Evolutionary conservation across 2,113 vertebrate genomes (phyloP), one percentile per base, ranked within the genome.

Genomic region (Pangasianodon gigas): DNA sequence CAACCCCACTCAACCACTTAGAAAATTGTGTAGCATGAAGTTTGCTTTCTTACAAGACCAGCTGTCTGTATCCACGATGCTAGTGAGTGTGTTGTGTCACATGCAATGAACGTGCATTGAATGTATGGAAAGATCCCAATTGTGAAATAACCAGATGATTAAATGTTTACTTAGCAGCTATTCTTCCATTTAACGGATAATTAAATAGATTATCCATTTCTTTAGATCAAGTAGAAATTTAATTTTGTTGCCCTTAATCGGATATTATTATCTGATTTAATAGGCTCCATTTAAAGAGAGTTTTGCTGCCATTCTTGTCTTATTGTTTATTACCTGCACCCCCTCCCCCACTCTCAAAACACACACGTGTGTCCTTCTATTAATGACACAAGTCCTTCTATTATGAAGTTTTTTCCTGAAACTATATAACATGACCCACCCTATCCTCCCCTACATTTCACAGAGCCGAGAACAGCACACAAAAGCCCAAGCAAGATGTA

Each of bases 401-500:
- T 81, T 18, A 81, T 81, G 5, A 77, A 46, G 16, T 41, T 51
- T n/a, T 82, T 79, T 85, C 62, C 3, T 14, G 46, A 87, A 86
- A 85, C 90, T 58, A 48, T 60, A 87, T 88, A 86, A 88, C 74
- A 87, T 90, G 51, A 89, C 79, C 74, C 79, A 4, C 13, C 84
- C 67, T 37, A 74, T 51, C 82, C 74, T 51, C 52, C 56, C 54
- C n/a, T 44, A 44, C 32, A 44, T 32, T 80, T 56, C n/a, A n/a
- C 24, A 44, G 58, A 65, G 54, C 62, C 44, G 6, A 89, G 37
- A 71, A 60, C 48, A 80, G 32, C 67, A 4, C 41, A 90, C 46
- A 60, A 80, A 84, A 46, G 29, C 54, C 44, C 48, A 44, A 75
- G 19, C 74, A 80, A 77, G 85, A 74, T 32, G 54, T 51, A 52